A percentile compares a stretch with the other conserved stretches of the same genome.
These are phyloP conservation scores for Sceliomorpha sp. DNA, from an alignment of 2,888 invertebrate genomes.

Conservation along the genomic window DNA sequence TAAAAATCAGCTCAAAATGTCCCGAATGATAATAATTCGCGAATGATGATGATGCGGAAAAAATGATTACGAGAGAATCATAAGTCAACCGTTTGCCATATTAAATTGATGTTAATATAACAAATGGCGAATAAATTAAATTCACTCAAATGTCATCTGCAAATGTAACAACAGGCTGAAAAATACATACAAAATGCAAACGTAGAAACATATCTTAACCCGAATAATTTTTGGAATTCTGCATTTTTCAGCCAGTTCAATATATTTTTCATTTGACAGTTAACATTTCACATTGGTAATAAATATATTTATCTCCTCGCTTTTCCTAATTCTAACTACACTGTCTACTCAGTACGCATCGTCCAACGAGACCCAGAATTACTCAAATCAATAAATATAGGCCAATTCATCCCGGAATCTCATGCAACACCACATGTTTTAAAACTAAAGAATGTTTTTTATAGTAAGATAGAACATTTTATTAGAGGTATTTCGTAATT, in stretches of 20 bases:
- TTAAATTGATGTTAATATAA: slow-evolving; percentile 25
- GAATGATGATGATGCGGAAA: slow-evolving; percentile 10
- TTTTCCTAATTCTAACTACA: slow-evolving; percentile 63
- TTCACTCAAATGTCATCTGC: slow-evolving; percentile 38
- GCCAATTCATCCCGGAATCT: slow-evolving; percentile 50
- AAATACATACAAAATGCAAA: slow-evolving; percentile 10
- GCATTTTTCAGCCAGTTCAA: slow-evolving; percentile 8
- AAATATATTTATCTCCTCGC: slow-evolving; percentile 50
- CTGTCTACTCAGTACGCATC: slow-evolving; percentile 71
- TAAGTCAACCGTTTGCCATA: slow-evolving; percentile 7
- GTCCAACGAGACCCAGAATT: slow-evolving; percentile 41
- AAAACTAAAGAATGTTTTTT: neutral
- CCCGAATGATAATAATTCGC: slow-evolving; percentile 56
- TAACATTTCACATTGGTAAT: slow-evolving; percentile 68
- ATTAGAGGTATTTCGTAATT: no score
- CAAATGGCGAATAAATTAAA: slow-evolving; percentile 16
- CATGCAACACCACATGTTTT: slow-evolving; percentile 66
- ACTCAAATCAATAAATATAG: slow-evolving; percentile 41
- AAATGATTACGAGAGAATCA: no score
- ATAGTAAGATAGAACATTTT: no score
- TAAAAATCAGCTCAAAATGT: slow-evolving; percentile 75
- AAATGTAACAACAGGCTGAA: slow-evolving; percentile 17
- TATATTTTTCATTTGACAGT: slow-evolving; percentile 27
- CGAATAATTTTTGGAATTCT: slow-evolving; percentile 1
- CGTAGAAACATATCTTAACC: neutral